Base-by-base conservation (phyloP, 2,888 invertebrate species). In the Lochmaea capreae region DNA sequence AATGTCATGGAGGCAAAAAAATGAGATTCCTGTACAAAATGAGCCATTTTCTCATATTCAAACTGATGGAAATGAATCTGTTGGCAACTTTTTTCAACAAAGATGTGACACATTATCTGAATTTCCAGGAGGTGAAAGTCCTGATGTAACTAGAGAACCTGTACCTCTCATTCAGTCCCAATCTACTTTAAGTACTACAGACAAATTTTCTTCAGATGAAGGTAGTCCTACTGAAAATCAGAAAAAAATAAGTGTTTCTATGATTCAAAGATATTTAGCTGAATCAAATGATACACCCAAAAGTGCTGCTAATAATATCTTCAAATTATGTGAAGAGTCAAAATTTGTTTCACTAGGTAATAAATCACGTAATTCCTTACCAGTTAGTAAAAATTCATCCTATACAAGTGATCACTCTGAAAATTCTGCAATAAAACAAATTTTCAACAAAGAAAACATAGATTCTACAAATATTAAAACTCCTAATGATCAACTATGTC, bases 41-140 rank as follows among this genome's bases (percentile, higher is more conserved):
- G 75, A 79, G 22, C 70, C 74, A n/a, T 76, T 79, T 52, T 72
- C 73, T 8, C 43, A 71, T 14, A 57, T 66, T 22, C 69, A 75
- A 46, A 9, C 62, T 39, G 66, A 71, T 10, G 61, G 65, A 39
- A 71, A 70, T 42, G 73, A 80, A 71, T 88, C 89, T 3, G 84
- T 89, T 42, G 87, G 88, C 33, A 87, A 87, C 78, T 89, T 87
- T 80, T 89, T 89, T 74, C 82, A 83, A 77, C 83, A 87, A 58
- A 87, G 86, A 79, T 88, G 87, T 65, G 87, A 87, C 42, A 83
- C 84, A 76, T 79, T 88, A 5, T 85, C 87, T 4, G 81, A 85
- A 33, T 79, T 85, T 65, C 70, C 74, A 71, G 68, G 77, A 49
- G 80, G 80, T 62, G 76, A 70, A 33, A 84, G 83, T 71, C 85